Percentiles rank a stretch among this genome's conserved stretches.
These are phyloP conservation scores for Macrocentrus cingulum DNA, from an alignment of 1,140 invertebrate genomes.

Conservation along the genomic window DNA sequence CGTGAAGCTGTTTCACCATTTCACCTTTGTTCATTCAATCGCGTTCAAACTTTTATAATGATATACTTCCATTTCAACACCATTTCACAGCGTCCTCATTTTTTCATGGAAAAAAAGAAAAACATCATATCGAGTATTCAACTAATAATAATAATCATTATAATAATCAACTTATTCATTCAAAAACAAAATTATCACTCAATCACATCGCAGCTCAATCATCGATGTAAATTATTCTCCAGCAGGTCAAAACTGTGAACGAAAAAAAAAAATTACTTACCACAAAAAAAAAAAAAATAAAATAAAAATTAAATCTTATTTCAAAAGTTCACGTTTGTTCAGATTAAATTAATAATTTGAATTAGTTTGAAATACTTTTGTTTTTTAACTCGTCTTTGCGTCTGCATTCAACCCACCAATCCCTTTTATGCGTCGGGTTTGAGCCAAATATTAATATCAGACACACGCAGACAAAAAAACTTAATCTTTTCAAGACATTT, in stretches of 20 bases:
- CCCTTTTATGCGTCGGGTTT: too few relatives aligned
- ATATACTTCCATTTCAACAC: too few relatives aligned
- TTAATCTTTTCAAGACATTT: conserved; percentile 5
- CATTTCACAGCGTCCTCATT: too few relatives aligned
- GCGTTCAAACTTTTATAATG: neutral
- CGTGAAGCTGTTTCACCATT: conserved; percentile 35
- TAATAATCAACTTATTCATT: conserved; percentile 2
- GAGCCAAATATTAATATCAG: too few relatives aligned
- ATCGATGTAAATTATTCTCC: neutral
- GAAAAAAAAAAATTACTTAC: conserved; percentile 13
- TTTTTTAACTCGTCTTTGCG: too few relatives aligned
- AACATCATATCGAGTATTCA: neutral
- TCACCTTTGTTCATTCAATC: conserved; percentile 13
- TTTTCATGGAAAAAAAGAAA: too few relatives aligned
- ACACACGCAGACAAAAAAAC: neutral
- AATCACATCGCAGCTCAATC: conserved; percentile 2
- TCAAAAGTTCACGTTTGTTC: neutral
- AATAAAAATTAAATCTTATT: conserved; percentile 2
- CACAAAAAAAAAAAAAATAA: conserved; percentile 18
- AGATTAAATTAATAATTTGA: neutral
- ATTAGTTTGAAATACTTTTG: too few relatives aligned
- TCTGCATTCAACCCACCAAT: too few relatives aligned
- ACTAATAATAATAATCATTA: neutral
- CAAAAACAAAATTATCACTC: conserved; percentile 1
- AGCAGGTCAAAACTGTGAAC: conserved; percentile 6